Percentiles rank a stretch among this genome's conserved stretches.
These are phyloP conservation scores for Psittacula cyanocephala DNA, from an alignment of 2,113 vertebrate species.

Conservation along the genomic window DNA sequence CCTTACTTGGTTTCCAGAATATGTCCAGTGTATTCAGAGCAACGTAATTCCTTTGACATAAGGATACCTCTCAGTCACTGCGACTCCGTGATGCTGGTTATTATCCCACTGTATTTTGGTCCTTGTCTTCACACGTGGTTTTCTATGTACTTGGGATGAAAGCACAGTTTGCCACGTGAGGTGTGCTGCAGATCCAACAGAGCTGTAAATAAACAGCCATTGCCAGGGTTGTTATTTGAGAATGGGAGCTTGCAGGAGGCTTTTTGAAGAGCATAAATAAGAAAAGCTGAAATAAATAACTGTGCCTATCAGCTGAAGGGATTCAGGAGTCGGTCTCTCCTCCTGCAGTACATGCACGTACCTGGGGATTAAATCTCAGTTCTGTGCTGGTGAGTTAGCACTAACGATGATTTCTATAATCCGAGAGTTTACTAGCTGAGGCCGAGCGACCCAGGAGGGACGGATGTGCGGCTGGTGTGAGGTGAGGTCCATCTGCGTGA, in stretches of 20 bases:
- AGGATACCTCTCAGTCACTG: background rate
- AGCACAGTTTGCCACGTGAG: background rate
- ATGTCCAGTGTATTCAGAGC: background rate
- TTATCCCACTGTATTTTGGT: background rate
- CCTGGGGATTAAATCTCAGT: background rate
- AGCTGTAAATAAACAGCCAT: background rate
- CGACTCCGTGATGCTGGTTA: background rate
- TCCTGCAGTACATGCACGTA: background rate
- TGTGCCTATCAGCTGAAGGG: background rate
- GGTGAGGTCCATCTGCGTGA: background rate
- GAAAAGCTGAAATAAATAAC: background rate
- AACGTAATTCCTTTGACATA: background rate
- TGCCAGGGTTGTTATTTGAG: background rate
- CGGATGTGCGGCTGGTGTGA: background rate
- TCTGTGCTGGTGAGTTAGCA: background rate
- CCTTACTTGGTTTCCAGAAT: background rate
- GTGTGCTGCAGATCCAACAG: background rate
- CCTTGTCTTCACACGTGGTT: background rate
- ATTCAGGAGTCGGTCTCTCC: background rate
- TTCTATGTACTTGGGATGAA: background rate
- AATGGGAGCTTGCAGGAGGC: background rate
- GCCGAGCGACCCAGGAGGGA: slow-evolving; percentile 13
- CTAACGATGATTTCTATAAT: slow-evolving; percentile 44
- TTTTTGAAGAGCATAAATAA: background rate
- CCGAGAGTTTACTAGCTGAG: background rate